Conservation (phyloP, 2,888 invertebrate species). For the Aplocera efformata region DNA sequence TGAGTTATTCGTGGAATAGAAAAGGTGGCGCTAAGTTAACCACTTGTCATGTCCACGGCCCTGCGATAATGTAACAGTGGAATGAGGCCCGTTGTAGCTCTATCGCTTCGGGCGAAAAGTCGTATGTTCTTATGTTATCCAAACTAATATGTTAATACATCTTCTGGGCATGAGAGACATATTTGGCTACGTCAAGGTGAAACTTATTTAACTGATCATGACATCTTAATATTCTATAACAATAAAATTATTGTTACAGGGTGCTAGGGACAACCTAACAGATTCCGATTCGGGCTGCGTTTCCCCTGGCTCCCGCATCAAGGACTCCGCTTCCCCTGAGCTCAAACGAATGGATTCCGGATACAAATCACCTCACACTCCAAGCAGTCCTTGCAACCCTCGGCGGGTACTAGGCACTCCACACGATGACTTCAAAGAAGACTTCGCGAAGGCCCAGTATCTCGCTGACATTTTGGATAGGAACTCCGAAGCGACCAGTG, state of each 20-base stretch:
- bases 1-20: too few relatives aligned
- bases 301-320: constrained; percentile 75
- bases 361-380: constrained; percentile 72
- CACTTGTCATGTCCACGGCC: too few relatives aligned
- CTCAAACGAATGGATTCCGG: constrained; percentile 78
- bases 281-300: constrained; percentile 79
- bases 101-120: too few relatives aligned
- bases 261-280: constrained; percentile 75
- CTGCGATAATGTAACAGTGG: too few relatives aligned
- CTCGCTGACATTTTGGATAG: constrained; percentile 68
- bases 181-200: too few relatives aligned
- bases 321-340: constrained; percentile 76
- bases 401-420: constrained; percentile 58
- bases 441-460: constrained; percentile 73
- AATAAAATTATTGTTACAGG: constrained; percentile 44
- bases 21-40: too few relatives aligned
- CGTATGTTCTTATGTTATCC: too few relatives aligned
- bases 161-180: too few relatives aligned
- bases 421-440: constrained; percentile 73
- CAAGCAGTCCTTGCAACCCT: constrained; percentile 69
- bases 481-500: constrained; percentile 66
- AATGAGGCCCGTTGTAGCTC: too few relatives aligned
- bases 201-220: too few relatives aligned
- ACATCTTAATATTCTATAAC: too few relatives aligned
- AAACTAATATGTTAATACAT: too few relatives aligned